Conservation (phyloP, 2,113 vertebrate genomes). For the Vireo altiloquus region DNA sequence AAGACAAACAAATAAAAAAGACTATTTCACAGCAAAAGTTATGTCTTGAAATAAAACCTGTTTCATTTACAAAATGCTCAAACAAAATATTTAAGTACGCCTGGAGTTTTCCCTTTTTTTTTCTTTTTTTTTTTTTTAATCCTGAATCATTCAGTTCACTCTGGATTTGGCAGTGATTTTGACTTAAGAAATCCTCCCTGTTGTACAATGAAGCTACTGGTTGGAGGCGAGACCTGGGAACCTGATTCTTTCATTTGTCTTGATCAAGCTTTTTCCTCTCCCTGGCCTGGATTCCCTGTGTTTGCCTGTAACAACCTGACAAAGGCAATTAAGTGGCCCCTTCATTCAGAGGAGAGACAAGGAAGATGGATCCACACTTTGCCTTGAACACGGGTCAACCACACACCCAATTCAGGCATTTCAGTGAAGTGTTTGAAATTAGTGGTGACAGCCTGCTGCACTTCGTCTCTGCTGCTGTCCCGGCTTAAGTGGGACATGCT, state of each 20-base stretch:
- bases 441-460: not conserved
- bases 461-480: not conserved
- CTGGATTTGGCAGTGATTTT: conserved; percentile 32
- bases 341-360: not conserved
- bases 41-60: not conserved
- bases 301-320: not conserved
- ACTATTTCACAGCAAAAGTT: not conserved
- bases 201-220: conserved; percentile 1
- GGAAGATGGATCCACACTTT: not conserved
- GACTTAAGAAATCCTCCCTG: not conserved
- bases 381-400: not conserved
- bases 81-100: not conserved
- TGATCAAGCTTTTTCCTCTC: not conserved
- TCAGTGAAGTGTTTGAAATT: not conserved
- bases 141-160: not conserved
- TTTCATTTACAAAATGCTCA: conserved; percentile 15
- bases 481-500: not conserved
- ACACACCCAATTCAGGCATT: not conserved
- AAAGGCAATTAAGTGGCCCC: not conserved
- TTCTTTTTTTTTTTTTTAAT: not conserved
- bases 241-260: conserved; percentile 28
- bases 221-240: not conserved
- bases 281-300: not conserved
- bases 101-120: not conserved
- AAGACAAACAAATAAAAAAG: conserved; percentile 7